Evolutionary conservation across 1,140 invertebrate genomes (phyloP).

Genomic region (Luehdorfia chinensis): DNA sequence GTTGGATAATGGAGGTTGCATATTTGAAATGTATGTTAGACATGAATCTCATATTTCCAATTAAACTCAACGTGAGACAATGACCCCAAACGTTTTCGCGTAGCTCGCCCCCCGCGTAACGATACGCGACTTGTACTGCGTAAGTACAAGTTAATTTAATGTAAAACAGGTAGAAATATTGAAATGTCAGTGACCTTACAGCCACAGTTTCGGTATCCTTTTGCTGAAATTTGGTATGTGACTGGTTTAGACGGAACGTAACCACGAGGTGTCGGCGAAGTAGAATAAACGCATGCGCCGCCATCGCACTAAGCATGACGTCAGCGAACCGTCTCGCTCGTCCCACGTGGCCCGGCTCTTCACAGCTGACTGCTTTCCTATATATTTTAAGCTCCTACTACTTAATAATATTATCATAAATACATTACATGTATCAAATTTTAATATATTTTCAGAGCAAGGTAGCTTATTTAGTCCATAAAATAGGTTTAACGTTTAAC

Average conservation of each 20-base stretch:
- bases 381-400: not conserved
- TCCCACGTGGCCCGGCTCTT: conserved; percentile 56
- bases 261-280: conserved; percentile 41
- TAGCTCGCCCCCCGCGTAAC: not conserved
- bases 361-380: conserved; percentile 43
- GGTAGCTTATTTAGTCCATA: no score
- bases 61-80: conserved; percentile 4
- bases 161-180: conserved; percentile 14
- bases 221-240: conserved; percentile 65
- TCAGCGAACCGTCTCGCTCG: conserved; percentile 47
- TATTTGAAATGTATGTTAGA: no score
- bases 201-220: conserved; percentile 55
- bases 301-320: conserved; percentile 43
- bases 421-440: no score
- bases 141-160: conserved; percentile 14
- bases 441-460: no score
- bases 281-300: conserved; percentile 31
- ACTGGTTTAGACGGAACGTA: conserved; percentile 57
- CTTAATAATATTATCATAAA: not conserved
- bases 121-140: conserved; percentile 5
- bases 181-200: conserved; percentile 57
- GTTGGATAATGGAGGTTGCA: no score
- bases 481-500: no score
- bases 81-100: conserved; percentile 1
- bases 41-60: no score